Percentiles rank a stretch among this genome's conserved stretches.
Evolutionary conservation across 2,113 vertebrate species (phyloP).

Genomic region (Leptobrachium ailaonicum): DNA sequence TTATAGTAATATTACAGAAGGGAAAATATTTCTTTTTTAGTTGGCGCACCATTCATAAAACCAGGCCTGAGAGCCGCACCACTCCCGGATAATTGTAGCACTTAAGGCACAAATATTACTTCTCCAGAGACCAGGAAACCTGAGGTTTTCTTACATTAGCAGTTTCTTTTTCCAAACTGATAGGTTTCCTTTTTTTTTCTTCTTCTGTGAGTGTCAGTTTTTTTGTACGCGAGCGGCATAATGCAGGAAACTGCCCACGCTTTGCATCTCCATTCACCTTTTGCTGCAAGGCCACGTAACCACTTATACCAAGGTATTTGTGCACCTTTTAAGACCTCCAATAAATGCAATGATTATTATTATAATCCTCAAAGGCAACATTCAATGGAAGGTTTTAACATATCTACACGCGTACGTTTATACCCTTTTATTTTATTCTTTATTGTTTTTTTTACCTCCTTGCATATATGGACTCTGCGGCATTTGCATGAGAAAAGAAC

Average conservation of each 20-base stretch:
- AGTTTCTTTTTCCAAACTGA: not conserved
- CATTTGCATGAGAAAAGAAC: no score
- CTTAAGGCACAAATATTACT: slow-evolving; percentile 1
- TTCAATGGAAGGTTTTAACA: not conserved
- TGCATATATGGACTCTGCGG: no score
- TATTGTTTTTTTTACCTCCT: no score
- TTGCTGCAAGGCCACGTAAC: not conserved
- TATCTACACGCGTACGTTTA: not conserved
- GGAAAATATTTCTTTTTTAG: not conserved
- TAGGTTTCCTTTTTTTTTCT: slow-evolving; percentile 7
- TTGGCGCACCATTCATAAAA: not conserved
- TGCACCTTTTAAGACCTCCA: not conserved
- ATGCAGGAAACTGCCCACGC: not conserved
- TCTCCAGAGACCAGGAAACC: not conserved
- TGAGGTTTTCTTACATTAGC: slow-evolving; percentile 6
- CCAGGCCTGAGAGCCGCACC: not conserved
- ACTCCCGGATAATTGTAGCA: slow-evolving; percentile 2
- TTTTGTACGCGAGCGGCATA: not conserved
- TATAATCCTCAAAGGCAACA: not conserved
- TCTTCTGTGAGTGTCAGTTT: not conserved
- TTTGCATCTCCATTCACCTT: not conserved
- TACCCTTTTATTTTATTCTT: no score
- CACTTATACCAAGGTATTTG: not conserved
- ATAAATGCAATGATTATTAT: slow-evolving; percentile 12
- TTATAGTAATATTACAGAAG: slow-evolving; percentile 1